phyloP scores from a whole-genome alignment of 2,888 invertebrate species.

The Brenthis hecate region DNA sequence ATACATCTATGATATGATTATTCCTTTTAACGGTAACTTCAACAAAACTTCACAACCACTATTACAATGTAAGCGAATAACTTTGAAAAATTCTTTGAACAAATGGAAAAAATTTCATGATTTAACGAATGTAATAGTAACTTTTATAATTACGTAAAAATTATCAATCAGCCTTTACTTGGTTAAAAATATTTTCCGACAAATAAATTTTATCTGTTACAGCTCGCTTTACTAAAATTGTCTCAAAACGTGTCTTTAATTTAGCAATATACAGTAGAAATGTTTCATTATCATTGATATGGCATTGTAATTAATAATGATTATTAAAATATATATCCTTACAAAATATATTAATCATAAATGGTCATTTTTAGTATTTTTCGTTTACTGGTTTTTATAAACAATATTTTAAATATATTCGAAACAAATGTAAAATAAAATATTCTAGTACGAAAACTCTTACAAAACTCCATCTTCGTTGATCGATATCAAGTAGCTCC shows the following conservation, averaged over 20 bases:
- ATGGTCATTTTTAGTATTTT: no score
- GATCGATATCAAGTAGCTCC: constrained; percentile 74
- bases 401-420: no score
- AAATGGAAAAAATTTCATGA: no score
- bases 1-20: constrained; percentile 28
- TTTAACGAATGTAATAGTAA: no score
- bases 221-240: background rate
- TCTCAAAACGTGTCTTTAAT: background rate
- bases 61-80: constrained; percentile 15
- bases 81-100: background rate
- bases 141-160: background rate
- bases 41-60: constrained; percentile 34
- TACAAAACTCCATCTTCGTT: constrained; percentile 75
- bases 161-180: constrained; percentile 6
- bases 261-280: background rate
- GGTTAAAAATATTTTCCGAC: background rate
- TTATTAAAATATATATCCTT: no score
- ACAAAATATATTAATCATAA: no score
- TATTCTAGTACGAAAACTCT: constrained; percentile 38
- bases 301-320: no score
- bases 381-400: no score
- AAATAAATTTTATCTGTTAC: constrained; percentile 9
- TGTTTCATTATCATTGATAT: background rate
- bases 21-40: constrained; percentile 22
- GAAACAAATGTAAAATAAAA: constrained; percentile 16